These are phyloP conservation scores for Phanerotoma sp. DNA, from an alignment of 2,888 invertebrate species.

Conservation along the genomic window DNA sequence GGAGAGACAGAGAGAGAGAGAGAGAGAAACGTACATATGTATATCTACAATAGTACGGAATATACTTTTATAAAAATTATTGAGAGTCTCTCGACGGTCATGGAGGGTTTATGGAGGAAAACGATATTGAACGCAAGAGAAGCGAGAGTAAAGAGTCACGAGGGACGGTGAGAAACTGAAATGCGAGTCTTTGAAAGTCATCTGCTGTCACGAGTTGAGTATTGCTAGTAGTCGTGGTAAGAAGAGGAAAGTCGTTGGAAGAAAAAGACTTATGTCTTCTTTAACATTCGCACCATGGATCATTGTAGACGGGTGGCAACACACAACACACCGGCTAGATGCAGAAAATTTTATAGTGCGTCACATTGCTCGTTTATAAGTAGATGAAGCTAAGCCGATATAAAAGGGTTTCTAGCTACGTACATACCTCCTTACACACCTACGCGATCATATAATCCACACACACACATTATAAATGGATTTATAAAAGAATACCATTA, in stretches of 20 bases:
- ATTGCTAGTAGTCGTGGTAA: background rate
- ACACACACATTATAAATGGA: too few relatives aligned
- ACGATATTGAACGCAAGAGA: conserved; percentile 1
- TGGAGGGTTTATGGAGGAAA: background rate
- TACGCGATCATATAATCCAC: too few relatives aligned
- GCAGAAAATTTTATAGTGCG: conserved; percentile 5
- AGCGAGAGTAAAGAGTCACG: background rate
- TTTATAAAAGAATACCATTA: background rate
- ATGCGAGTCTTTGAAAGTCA: conserved; percentile 3
- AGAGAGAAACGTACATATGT: background rate
- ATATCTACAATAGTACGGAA: background rate
- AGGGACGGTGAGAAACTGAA: background rate
- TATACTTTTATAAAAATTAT: background rate
- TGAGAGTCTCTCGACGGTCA: background rate
- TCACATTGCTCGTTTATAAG: conserved; percentile 17
- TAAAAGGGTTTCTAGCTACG: conserved; percentile 26
- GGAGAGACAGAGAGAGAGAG: background rate
- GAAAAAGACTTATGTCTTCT: conserved; percentile 9
- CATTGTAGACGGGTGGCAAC: too few relatives aligned
- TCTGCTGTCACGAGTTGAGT: background rate
- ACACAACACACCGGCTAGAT: background rate
- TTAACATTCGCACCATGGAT: conserved; percentile 27
- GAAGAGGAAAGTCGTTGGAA: background rate
- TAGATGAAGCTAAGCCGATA: conserved; percentile 31
- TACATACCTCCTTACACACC: too few relatives aligned